Percentiles rank a stretch among this genome's conserved stretches.
Conservation (phyloP, 2,797 vertebrate species). For the Ambastaia sidthimunki region DNA sequence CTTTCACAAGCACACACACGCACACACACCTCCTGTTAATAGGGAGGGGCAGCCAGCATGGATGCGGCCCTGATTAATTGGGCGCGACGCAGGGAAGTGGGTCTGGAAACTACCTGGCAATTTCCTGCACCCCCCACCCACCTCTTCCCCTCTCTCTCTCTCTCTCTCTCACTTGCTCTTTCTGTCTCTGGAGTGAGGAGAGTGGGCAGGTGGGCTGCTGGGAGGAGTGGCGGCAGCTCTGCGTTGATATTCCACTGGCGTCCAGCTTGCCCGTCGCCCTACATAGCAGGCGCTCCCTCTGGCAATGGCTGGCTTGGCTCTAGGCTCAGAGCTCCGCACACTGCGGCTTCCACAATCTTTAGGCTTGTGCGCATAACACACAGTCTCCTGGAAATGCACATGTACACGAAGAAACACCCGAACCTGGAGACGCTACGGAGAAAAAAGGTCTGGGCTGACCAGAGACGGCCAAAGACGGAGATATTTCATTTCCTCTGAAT, state of each 20-base stretch:
- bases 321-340: slow-evolving; percentile 75
- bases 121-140: slow-evolving; percentile 70
- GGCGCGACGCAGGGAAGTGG: slow-evolving; percentile 81
- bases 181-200: slow-evolving; percentile 70
- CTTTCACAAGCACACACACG: slow-evolving; percentile 13
- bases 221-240: slow-evolving; percentile 75
- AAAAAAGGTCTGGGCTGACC: slow-evolving; percentile 47
- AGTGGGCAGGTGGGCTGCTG: slow-evolving; percentile 83
- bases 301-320: slow-evolving; percentile 79
- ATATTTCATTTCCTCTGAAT: slow-evolving; percentile 56
- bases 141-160: slow-evolving; percentile 52
- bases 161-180: slow-evolving; percentile 54
- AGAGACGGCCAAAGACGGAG: slow-evolving; percentile 40
- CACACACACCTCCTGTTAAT: slow-evolving; percentile 58
- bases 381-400: slow-evolving; percentile 54
- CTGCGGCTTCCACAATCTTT: slow-evolving; percentile 74
- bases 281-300: slow-evolving; percentile 85
- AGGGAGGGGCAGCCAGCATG: slow-evolving; percentile 76
- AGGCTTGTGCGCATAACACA: slow-evolving; percentile 63
- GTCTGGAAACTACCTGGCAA: slow-evolving; percentile 86
- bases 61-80: slow-evolving; percentile 86
- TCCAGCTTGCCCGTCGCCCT: slow-evolving; percentile 81
- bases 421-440: slow-evolving; percentile 45
- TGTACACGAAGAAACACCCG: slow-evolving; percentile 35
- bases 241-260: slow-evolving; percentile 84